Evolutionary conservation across 2,797 vertebrate genomes (phyloP), one percentile per base, ranked within the genome.

Genomic region (Hyperoplus immaculatus): DNA sequence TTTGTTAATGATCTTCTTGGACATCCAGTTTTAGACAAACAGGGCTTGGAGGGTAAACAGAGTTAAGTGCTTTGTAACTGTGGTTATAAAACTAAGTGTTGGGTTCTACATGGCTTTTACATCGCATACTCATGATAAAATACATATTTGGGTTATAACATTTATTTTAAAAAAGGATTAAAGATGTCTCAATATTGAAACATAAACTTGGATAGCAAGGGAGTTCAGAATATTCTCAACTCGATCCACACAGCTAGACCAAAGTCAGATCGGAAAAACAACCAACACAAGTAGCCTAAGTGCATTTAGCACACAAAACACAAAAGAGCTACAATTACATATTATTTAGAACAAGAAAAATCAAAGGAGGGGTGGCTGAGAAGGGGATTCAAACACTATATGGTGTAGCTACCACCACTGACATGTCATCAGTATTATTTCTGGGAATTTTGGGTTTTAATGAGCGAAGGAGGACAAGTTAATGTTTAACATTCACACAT

Each of bases 21-120:
- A 90, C 41, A 79, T 75, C 41, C 66, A 75, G 42, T 80, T 87
- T 82, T 81, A 68, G 53, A 81, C 85, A 94, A 94, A 92, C 88
- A 93, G 69, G 38, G 57, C 67, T 72, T 63, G 54, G 55, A 88
- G 57, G 70, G 69, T 69, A 91, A 92, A 93, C 79, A 76, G 83
- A 88, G 72, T 59, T 64, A 65, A 92, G 77, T 82, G 81, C 84
- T 86, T 81, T 82, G 84, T 83, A 54, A 76, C 56, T n/a, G 18
- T 47, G 59, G 69, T 65, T 51, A 83, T 86, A 82, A 89, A 91
- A 83, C 55, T n/a, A 0, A 66, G 16, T 56, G 50, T 58, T 16
- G 50, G 11, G 41, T 46, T 69, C 16, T 18, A 61, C 45, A 18
- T 21, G 59, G 55, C 59, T 61, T 82, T 86, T 54, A 83, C 58